These are phyloP conservation scores for Microctenopoma stevenorrisi DNA, from an alignment of 2,797 vertebrate genomes.

Conservation along the genomic window DNA sequence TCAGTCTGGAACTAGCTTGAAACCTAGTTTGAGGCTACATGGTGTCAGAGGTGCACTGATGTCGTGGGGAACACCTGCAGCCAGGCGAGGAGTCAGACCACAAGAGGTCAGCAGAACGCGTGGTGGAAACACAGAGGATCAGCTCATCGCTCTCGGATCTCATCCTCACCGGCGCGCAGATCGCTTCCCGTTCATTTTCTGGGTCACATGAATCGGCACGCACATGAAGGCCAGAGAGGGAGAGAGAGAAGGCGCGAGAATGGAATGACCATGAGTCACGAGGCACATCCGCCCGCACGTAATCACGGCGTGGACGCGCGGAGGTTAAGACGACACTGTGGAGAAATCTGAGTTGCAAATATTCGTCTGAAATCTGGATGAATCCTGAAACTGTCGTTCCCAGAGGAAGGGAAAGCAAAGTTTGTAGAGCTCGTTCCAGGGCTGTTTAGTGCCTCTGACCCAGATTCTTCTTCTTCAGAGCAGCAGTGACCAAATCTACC, in stretches of 20 bases:
- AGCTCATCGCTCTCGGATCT: too few relatives aligned
- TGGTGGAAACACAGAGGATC: too few relatives aligned
- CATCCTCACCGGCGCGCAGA: too few relatives aligned
- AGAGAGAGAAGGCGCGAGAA: not conserved
- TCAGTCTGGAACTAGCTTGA: too few relatives aligned
- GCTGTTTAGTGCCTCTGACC: slow-evolving; percentile 1
- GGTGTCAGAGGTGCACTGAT: too few relatives aligned
- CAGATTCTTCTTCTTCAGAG: not conserved
- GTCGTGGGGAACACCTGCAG: not conserved
- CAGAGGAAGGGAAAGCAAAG: not conserved
- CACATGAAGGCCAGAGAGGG: not conserved
- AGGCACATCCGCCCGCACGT: not conserved
- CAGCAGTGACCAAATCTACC: not conserved
- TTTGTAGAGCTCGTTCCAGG: not conserved
- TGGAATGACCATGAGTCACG: not conserved
- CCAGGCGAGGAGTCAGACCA: not conserved
- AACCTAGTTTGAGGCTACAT: too few relatives aligned
- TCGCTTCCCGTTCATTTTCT: not conserved
- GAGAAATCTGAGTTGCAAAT: not conserved
- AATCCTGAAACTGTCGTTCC: not conserved
- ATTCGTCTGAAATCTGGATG: not conserved
- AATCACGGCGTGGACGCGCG: not conserved
- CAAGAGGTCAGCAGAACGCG: not conserved
- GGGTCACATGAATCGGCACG: not conserved
- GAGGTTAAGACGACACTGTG: not conserved